phyloP scores from a whole-genome alignment of 2,113 vertebrate genomes.

The Mionectes macconnelli region DNA sequence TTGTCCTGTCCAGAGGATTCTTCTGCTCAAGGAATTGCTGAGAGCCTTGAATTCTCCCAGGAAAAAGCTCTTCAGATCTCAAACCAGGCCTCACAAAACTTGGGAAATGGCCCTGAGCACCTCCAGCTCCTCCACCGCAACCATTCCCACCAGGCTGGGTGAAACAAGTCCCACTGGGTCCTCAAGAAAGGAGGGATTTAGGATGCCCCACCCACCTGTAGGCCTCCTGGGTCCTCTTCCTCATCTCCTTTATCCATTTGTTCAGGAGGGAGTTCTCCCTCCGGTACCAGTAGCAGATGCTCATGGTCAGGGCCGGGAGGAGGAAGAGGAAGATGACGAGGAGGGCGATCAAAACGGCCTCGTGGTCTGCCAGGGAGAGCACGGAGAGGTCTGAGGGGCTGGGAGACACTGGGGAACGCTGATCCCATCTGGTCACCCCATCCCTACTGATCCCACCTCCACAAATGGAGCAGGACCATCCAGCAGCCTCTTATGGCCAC shows the following conservation, averaged over 20 bases:
- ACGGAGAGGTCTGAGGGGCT: not conserved
- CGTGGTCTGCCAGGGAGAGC: slow-evolving; percentile 66
- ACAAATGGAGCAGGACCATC: not conserved
- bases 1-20: not conserved
- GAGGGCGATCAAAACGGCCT: slow-evolving; percentile 71
- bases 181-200: not conserved
- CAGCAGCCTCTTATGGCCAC: not conserved
- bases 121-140: not conserved
- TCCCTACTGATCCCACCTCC: not conserved
- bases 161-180: not conserved
- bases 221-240: slow-evolving; percentile 62
- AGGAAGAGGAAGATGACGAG: slow-evolving; percentile 83
- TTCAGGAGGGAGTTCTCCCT: slow-evolving; percentile 74
- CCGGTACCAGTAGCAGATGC: slow-evolving; percentile 81
- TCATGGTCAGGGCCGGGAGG: slow-evolving; percentile 72
- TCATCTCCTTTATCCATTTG: slow-evolving; percentile 72
- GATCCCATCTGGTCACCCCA: fast-evolving
- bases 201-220: slow-evolving; percentile 25
- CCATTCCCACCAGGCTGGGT: not conserved
- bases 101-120: not conserved
- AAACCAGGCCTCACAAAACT: not conserved
- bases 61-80: not conserved
- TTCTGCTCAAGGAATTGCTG: not conserved
- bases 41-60: not conserved
- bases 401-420: fast-evolving